Conservation (phyloP, 2,797 vertebrate genomes). For the Poecilia gillii region DNA sequence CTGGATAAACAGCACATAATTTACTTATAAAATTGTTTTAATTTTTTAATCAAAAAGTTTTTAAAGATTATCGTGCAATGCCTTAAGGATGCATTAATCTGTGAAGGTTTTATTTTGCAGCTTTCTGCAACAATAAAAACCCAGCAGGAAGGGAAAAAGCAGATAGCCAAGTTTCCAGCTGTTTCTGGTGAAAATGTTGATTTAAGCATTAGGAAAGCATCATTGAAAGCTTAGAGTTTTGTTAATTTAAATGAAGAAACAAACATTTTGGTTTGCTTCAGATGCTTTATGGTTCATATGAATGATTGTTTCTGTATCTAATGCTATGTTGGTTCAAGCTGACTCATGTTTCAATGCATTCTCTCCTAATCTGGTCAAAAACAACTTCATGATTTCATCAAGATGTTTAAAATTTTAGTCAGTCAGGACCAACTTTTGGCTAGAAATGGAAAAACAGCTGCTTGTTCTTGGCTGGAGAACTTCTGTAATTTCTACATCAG, state of each 20-base stretch:
- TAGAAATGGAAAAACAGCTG: background rate
- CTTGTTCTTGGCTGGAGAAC: background rate
- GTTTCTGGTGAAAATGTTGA: slow-evolving; percentile 1
- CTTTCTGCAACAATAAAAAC: background rate
- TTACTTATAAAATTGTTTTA: background rate
- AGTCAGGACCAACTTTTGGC: background rate
- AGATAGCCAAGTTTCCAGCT: background rate
- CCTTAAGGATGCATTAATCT: background rate
- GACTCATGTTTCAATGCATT: background rate
- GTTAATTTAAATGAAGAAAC: background rate
- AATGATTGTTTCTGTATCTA: background rate
- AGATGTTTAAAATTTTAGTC: too few species aligned
- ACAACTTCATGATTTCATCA: background rate
- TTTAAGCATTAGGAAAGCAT: background rate
- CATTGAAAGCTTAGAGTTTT: too few species aligned
- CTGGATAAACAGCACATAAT: background rate
- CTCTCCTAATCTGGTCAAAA: background rate
- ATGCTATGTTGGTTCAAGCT: background rate
- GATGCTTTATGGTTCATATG: background rate
- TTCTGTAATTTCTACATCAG: background rate
- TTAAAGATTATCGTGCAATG: background rate
- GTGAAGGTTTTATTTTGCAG: background rate
- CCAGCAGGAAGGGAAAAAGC: background rate
- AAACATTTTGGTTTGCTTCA: background rate
- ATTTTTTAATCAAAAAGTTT: background rate